Base-by-base conservation (phyloP, 2,113 vertebrate genomes). In the Acanthochromis polyacanthus region DNA sequence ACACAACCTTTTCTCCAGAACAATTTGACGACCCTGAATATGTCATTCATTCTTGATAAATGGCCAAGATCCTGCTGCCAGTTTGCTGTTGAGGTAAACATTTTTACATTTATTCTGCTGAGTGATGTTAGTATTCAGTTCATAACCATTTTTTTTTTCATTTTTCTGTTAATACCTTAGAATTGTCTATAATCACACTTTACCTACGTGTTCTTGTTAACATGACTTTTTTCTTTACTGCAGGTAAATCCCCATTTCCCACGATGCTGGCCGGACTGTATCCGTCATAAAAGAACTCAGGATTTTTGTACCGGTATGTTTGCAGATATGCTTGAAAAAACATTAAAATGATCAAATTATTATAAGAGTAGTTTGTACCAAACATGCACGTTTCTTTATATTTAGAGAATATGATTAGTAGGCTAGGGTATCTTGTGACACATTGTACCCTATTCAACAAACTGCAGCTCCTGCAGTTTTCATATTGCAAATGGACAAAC, bases 161-260 rank as follows among this genome's bases (percentile, higher is more conserved):
- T 38, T 10, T 38, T 38, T 38, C 14, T 43, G 40, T 14, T 15
- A 43, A 15, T 43, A 43, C 40, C 40, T 43, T 0, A 14, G 12
- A 43, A 20, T 28, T 45, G 6, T 32, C 11, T 23, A 12, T 8
- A 4, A 3, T 36, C 32, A 36, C 9, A 10, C 5, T 0, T 36
- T 0, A 25, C 22, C 28, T 60, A 0, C 0, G 10, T 52, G 3
- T 58, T 12, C 3, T 12, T 14, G 40, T 12, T 30, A 45, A 23
- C 5, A 3, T 1, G 0, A 15, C 11, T 20, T 17, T 10, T 17
- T 55, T 68, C 51, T 80, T 58, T 14, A 1, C 71, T 81, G 36
- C 88, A 96, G 95, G 88, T 96, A 66, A 89, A 90, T 56, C 94
- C 95, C 3, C 65, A 84, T 43, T 95, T 94, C 75, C 51, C 23